Conservation (phyloP, 2,888 invertebrate genomes). For the Galeopsomyia nigrocyanea region DNA sequence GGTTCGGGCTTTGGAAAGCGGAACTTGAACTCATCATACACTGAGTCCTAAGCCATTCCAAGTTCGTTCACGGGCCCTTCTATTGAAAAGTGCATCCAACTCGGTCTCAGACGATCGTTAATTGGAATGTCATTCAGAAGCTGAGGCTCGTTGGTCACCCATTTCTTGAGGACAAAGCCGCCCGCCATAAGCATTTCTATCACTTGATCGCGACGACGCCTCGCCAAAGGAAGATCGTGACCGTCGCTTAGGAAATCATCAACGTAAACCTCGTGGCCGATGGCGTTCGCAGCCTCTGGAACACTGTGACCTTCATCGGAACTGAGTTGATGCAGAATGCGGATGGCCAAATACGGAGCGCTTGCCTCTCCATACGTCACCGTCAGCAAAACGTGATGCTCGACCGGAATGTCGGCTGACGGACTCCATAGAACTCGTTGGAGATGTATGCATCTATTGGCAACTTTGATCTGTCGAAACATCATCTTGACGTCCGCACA, state of each 20-base stretch:
- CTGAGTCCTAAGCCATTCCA: constrained; percentile 6
- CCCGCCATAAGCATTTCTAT: neutral
- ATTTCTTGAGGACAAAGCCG: constrained; percentile 16
- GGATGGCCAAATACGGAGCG: constrained; percentile 8
- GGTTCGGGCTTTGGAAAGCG: no score
- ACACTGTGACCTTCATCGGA: neutral
- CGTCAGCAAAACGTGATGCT: neutral
- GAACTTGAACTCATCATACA: constrained; percentile 1
- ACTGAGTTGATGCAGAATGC: constrained; percentile 17
- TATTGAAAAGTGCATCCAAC: neutral
- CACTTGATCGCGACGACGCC: neutral
- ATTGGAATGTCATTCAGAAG: neutral
- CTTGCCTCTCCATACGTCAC: constrained; percentile 8
- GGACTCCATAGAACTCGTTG: constrained; percentile 29
- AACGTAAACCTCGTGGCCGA: constrained; percentile 11
- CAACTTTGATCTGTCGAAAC: neutral
- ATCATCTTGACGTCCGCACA: constrained; percentile 11
- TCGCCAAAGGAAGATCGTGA: neutral
- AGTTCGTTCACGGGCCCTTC: constrained; percentile 19
- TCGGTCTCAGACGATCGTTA: neutral
- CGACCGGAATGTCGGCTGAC: neutral
- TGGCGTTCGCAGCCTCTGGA: neutral
- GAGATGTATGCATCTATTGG: neutral
- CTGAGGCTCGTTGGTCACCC: constrained; percentile 2
- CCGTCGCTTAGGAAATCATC: constrained; percentile 17